Evolutionary conservation across 1,140 invertebrate species (phyloP), one percentile per base, ranked within the genome.

Genomic region (Pseudomyrmex concolor): DNA sequence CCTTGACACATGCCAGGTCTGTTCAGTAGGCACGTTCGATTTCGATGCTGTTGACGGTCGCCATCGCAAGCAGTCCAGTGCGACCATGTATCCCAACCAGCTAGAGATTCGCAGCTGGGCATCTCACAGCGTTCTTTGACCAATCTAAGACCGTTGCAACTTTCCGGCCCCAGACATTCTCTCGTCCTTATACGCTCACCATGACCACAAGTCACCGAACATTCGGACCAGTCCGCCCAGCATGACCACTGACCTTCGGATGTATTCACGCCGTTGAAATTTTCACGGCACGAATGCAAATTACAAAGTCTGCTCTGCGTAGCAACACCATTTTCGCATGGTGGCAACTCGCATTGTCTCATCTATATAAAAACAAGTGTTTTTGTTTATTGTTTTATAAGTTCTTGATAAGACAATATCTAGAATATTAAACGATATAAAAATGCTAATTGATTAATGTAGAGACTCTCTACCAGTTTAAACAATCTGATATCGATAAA

Each of bases 171-270:
- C 68, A 91, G 91, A 88, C 97, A 97, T 59, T 94, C 94, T 2
- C 96, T 91, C 7, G 95, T 95, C 13, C 96, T 92, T 17, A 94
- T 93, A 12, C 95, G 94, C 5, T 96, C 90, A 0, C 97, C 97
- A 17, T 95, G 93, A 0, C 97, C 97, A 90, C 97, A 97, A 57
- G 96, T 95, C 7, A 96, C 95, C 84, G 97, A 96, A 92, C 97
- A 97, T 54, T 96, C 94, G 50, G 97, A 95, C 97, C 97, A 97
- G 76, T 97, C 96, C 13, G 96, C 95, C 97, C 98, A 98, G 86
- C 97, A 97, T 12, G 97, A 96, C 96, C 97, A 98, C 88, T 96
- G 95, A 12, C 95, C 95, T 22, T 84, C 77, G 1, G 8, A 12
- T 5, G 50, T n/a, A 19, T 85, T 77, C 22, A 54, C 85, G n/a